Conservation (phyloP, 2,113 vertebrate species). For the Podarcis cretensis region DNA sequence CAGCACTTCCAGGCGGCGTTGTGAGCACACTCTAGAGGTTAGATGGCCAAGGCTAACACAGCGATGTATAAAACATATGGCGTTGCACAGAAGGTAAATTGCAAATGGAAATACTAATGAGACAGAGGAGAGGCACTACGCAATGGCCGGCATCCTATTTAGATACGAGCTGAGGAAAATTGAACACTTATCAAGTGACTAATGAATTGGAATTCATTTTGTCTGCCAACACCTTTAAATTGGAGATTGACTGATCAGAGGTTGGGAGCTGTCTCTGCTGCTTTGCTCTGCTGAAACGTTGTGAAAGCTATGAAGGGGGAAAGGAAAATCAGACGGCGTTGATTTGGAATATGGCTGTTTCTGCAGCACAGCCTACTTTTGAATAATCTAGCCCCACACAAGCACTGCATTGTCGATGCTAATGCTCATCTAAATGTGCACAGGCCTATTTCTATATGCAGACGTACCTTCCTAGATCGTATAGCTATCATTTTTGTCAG, state of each 20-base stretch:
- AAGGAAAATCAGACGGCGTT: rapidly evolving
- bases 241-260: constrained; percentile 24
- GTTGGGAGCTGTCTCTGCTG: background rate
- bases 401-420: background rate
- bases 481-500: background rate
- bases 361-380: background rate
- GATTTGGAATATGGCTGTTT: background rate
- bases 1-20: background rate
- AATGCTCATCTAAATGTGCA: background rate
- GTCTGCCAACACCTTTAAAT: background rate
- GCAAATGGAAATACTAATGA: constrained; percentile 36
- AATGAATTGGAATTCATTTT: constrained; percentile 20
- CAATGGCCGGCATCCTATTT: background rate
- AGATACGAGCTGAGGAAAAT: constrained; percentile 12
- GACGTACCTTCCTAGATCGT: background rate
- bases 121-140: background rate
- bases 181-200: constrained; percentile 23
- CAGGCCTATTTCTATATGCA: background rate
- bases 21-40: background rate
- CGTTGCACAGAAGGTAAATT: constrained; percentile 14
- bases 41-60: constrained; percentile 21
- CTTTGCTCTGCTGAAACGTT: background rate
- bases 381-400: background rate
- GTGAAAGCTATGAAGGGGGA: background rate
- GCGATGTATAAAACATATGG: constrained; percentile 31